A percentile compares a stretch with the other conserved stretches of the same genome.
phyloP scores from a whole-genome alignment of 2,113 vertebrate species.

The Neomonachus schauinslandi region DNA sequence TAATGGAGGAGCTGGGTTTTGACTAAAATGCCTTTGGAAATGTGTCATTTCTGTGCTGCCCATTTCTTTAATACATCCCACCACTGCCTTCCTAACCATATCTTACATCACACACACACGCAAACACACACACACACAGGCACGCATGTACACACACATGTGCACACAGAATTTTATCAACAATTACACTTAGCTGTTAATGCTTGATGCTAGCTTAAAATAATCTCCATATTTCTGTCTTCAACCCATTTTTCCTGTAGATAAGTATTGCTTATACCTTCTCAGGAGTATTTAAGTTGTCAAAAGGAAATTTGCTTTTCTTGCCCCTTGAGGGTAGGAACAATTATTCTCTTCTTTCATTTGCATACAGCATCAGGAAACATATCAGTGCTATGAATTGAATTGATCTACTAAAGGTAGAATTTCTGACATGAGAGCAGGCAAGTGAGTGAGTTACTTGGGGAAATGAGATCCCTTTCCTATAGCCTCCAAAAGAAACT shows the following conservation, averaged over 20 bases:
- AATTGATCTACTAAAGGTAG: neutral
- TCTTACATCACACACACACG: neutral
- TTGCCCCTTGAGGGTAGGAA: neutral
- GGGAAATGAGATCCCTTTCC: neutral
- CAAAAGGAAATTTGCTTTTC: conserved; percentile 27
- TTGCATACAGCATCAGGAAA: conserved; percentile 19
- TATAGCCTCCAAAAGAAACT: conserved; percentile 3
- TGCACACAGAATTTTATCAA: neutral
- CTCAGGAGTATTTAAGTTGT: conserved; percentile 22
- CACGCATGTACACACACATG: neutral
- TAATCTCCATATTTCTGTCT: conserved; percentile 17
- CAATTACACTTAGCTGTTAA: neutral
- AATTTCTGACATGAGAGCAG: conserved; percentile 4
- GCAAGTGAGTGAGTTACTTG: neutral
- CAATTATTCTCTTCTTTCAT: conserved; percentile 35
- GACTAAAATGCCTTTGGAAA: conserved; percentile 24
- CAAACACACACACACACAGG: neutral
- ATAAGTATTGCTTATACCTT: neutral
- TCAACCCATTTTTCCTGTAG: conserved; percentile 28
- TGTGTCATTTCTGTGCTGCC: conserved; percentile 3
- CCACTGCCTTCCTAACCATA: neutral
- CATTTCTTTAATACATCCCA: neutral
- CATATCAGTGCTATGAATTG: neutral
- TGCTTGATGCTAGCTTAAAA: neutral
- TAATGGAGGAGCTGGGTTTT: conserved; percentile 27